A percentile compares a stretch with the other conserved stretches of the same genome.
Evolutionary conservation across 1,140 invertebrate species (phyloP).

Genomic region (Zophobas atratus): DNA sequence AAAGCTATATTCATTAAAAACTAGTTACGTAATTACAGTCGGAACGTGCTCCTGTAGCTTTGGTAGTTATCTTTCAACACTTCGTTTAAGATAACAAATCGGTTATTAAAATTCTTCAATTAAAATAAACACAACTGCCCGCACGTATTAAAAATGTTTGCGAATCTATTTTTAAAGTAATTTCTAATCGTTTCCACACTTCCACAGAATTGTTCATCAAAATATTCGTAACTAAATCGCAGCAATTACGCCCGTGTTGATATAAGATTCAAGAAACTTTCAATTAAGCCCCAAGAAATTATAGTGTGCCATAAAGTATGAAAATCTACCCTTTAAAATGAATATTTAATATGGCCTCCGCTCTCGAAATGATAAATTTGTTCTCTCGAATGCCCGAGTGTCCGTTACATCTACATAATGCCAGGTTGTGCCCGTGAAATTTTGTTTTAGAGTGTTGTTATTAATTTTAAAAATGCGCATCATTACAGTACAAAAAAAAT

Average conservation of each 20-base stretch:
- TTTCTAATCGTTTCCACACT: not conserved
- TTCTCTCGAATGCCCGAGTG: not conserved
- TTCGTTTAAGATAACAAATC: constrained; percentile 22
- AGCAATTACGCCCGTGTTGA: not conserved
- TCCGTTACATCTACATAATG: not conserved
- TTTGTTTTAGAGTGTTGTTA: no score
- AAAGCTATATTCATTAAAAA: not conserved
- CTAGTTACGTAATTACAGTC: constrained; percentile 24
- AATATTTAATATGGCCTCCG: constrained; percentile 14
- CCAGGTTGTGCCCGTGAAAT: no score
- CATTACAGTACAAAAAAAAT: no score
- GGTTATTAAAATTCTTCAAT: constrained; percentile 38
- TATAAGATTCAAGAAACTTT: not conserved
- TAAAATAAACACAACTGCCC: constrained; percentile 28
- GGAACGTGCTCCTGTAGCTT: constrained; percentile 30
- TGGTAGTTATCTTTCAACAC: constrained; percentile 31
- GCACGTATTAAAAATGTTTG: constrained; percentile 24
- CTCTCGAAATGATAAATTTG: constrained; percentile 24
- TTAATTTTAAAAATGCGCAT: no score
- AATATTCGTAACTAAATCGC: not conserved
- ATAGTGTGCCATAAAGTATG: constrained; percentile 1
- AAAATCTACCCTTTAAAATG: not conserved
- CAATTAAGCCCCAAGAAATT: constrained; percentile 18
- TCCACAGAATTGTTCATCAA: constrained; percentile 16
- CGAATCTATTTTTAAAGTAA: constrained; percentile 25